phyloP scores from a whole-genome alignment of 2,797 vertebrate genomes.

The Falco biarmicus region DNA sequence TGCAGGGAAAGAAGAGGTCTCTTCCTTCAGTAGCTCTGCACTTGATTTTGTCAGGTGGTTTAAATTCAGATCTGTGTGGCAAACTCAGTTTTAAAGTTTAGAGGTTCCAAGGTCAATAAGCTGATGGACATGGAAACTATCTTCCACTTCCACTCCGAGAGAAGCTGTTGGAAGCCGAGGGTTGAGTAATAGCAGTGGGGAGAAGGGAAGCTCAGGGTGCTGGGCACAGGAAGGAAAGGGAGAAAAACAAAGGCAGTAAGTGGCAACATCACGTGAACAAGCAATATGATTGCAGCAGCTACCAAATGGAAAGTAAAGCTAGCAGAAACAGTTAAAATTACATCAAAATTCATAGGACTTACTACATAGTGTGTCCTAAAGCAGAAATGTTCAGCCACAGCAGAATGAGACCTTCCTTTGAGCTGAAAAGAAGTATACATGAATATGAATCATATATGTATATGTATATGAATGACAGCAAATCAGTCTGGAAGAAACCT shows the following conservation, averaged over 20 bases:
- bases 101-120: conserved; percentile 44
- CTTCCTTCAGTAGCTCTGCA: conserved; percentile 51
- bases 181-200: background rate
- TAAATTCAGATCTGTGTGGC: conserved; percentile 27
- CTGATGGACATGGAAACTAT: conserved; percentile 26
- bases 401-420: background rate
- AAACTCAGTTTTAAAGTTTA: conserved; percentile 17
- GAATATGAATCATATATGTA: background rate
- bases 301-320: background rate
- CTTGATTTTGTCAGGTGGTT: conserved; percentile 55
- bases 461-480: background rate
- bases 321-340: background rate
- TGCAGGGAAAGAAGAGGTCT: conserved; percentile 42
- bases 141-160: background rate
- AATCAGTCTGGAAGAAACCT: background rate
- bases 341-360: background rate
- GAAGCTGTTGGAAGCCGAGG: background rate
- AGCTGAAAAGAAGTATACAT: background rate
- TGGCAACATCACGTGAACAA: background rate
- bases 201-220: background rate
- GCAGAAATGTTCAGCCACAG: background rate
- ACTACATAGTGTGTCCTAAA: background rate
- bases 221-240: background rate
- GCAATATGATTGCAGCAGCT: background rate
- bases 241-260: background rate